Evolutionary conservation across 2,888 invertebrate genomes (phyloP).

Genomic region (Melolontha melolontha): DNA sequence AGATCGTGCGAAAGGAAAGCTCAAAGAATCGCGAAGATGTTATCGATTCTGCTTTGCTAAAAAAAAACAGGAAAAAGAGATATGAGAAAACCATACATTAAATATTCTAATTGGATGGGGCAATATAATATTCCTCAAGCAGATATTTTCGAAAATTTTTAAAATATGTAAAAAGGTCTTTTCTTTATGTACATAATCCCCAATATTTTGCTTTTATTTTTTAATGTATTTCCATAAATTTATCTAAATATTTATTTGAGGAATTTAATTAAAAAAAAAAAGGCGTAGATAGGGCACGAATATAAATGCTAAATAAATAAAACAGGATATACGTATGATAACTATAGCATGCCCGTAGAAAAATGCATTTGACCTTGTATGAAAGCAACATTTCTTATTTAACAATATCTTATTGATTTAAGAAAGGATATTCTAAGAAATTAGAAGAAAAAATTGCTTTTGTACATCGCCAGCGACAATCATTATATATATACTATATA

Average conservation of each 20-base stretch:
- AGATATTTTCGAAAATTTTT: no score
- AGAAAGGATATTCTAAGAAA: background rate
- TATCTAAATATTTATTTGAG: background rate
- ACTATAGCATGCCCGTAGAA: constrained; percentile 56
- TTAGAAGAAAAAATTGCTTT: constrained; percentile 46
- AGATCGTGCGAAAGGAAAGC: no score
- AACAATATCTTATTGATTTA: background rate
- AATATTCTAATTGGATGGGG: no score
- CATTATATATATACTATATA: constrained; percentile 52
- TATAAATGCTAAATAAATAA: constrained; percentile 40
- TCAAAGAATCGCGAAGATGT: no score
- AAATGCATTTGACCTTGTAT: constrained; percentile 61
- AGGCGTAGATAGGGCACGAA: background rate
- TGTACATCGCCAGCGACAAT: constrained; percentile 64
- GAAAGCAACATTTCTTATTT: constrained; percentile 48
- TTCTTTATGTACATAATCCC: no score
- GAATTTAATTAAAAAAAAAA: background rate
- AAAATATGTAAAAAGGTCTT: no score
- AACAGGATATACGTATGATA: constrained; percentile 10
- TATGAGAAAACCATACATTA: background rate
- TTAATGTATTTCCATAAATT: no score
- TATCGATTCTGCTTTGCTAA: background rate
- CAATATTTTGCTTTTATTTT: no score
- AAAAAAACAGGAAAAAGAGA: constrained; percentile 7
- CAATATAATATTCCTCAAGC: no score